A percentile compares a stretch with the other conserved stretches of the same genome.
These are phyloP conservation scores for Siderastrea siderea DNA, from an alignment of 92 coral and sea anemone genomes.

Conservation along the genomic window DNA sequence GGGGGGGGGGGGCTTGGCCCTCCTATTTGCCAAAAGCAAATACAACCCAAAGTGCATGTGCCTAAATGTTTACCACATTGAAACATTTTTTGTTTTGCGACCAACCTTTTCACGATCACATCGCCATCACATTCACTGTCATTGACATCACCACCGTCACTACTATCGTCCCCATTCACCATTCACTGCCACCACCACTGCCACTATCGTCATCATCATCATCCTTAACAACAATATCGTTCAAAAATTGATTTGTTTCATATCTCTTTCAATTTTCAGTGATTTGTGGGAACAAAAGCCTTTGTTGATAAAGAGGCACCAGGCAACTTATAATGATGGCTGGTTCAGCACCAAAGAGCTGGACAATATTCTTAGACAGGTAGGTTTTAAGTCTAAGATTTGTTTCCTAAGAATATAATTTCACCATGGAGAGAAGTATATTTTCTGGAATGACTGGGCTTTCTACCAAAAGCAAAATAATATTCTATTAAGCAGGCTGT, in stretches of 20 bases:
- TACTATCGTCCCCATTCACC: not conserved
- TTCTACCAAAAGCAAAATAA: no score
- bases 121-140: no score
- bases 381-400: not conserved
- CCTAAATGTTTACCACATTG: no score
- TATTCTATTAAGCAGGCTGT: no score
- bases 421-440: no score
- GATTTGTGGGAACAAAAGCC: constrained; percentile 98
- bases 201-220: not conserved
- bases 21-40: no score
- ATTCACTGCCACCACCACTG: not conserved
- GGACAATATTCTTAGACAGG: constrained; percentile 94
- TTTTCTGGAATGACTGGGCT: not conserved
- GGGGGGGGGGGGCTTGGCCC: no score
- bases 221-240: not conserved
- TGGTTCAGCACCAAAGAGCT: constrained; percentile 91
- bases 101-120: no score
- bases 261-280: constrained; percentile 50
- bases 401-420: not conserved
- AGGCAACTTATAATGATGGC: constrained; percentile 80
- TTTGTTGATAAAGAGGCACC: constrained; percentile 91
- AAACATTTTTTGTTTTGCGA: no score
- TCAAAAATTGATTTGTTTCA: not conserved
- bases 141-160: not conserved
- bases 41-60: no score